Percentiles rank a stretch among this genome's conserved stretches.
Evolutionary conservation across 2,113 vertebrate genomes (phyloP).

Genomic region (Felis catus): DNA sequence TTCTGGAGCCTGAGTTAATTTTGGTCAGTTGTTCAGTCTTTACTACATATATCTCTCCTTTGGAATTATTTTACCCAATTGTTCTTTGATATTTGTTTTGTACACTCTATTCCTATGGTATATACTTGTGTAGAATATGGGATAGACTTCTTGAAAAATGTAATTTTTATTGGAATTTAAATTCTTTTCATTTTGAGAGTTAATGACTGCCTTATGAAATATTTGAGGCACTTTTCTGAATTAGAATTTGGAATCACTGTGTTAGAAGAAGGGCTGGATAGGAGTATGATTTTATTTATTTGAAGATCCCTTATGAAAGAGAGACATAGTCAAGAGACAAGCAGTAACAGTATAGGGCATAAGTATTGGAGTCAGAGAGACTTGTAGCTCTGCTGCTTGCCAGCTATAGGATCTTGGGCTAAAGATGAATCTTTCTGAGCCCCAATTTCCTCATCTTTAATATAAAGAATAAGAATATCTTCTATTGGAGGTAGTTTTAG

Average conservation of each 20-base stretch:
- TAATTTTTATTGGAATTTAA: conserved; percentile 23
- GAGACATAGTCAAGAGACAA: background rate
- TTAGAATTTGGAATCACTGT: conserved; percentile 19
- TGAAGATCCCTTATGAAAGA: background rate
- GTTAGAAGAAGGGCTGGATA: background rate
- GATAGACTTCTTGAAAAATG: background rate
- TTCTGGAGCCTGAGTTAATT: background rate
- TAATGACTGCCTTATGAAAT: background rate
- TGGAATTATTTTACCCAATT: background rate
- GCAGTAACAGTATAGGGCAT: background rate
- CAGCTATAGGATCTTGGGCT: background rate
- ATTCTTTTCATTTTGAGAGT: conserved; percentile 33
- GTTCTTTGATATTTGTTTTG: background rate
- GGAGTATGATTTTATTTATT: background rate
- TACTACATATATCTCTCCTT: background rate
- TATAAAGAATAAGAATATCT: background rate
- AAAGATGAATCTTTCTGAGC: conserved; percentile 5
- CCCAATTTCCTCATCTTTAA: background rate
- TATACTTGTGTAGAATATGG: background rate
- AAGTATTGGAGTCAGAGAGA: background rate
- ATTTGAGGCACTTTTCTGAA: background rate
- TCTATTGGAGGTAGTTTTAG: background rate
- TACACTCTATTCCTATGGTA: background rate
- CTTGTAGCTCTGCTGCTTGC: background rate
- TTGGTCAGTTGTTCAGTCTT: background rate